Evolutionary conservation across 2,797 vertebrate species (phyloP).

Genomic region (Etheostoma nigrum): DNA sequence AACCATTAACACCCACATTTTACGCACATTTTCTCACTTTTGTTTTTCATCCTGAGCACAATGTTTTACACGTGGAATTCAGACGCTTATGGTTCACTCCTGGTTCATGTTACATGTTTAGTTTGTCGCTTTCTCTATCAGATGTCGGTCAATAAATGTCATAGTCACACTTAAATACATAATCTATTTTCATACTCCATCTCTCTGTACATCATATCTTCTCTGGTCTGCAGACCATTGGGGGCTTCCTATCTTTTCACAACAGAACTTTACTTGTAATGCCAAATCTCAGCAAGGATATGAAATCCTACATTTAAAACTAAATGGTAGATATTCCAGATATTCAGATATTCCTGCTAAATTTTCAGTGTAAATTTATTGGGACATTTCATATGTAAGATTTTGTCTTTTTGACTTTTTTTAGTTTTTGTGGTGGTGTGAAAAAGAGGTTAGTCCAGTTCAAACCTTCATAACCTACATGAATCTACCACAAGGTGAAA

Average conservation of each 20-base stretch:
- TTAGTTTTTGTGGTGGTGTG: conserved; percentile 24
- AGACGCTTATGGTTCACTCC: conserved; percentile 30
- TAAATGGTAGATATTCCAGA: background rate
- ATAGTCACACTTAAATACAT: conserved; percentile 39
- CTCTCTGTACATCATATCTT: background rate
- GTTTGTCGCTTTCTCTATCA: conserved; percentile 42
- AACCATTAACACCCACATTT: conserved; percentile 59
- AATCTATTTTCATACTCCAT: conserved; percentile 16
- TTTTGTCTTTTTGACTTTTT: background rate
- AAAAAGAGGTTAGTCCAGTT: conserved; percentile 18
- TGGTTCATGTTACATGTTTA: conserved; percentile 42
- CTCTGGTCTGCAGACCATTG: conserved; percentile 55
- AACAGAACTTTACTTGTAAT: conserved; percentile 44
- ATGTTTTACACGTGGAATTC: conserved; percentile 34
- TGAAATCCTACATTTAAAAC: background rate
- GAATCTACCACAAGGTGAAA: background rate
- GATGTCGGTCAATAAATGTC: conserved; percentile 53
- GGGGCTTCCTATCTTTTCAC: conserved; percentile 50
- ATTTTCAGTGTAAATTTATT: conserved; percentile 3
- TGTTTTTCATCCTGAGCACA: conserved; percentile 57
- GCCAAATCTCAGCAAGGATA: conserved; percentile 15
- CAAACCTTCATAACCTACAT: background rate
- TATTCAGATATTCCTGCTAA: conserved; percentile 7
- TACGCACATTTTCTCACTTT: conserved; percentile 50
- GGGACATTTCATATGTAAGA: background rate